Conservation (phyloP, 2,888 invertebrate species). For the Lapara coniferarum region DNA sequence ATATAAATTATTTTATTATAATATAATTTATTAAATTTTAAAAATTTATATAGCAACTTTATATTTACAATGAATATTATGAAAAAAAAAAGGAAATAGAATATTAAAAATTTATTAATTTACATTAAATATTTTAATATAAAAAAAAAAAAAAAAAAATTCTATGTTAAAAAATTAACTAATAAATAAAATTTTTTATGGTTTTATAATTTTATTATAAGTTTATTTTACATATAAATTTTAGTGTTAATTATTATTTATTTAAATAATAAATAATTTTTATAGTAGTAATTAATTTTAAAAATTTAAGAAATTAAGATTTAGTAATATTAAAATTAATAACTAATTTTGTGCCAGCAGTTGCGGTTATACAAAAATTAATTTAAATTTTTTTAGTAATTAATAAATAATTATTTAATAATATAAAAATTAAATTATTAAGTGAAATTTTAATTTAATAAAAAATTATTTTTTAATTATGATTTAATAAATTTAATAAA, state of each 20-base stretch:
- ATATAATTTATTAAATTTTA: too few species aligned
- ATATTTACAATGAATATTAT: too few species aligned
- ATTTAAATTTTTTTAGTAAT: conserved; percentile 80
- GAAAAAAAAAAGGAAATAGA: too few species aligned
- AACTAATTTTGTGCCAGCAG: conserved; percentile 88
- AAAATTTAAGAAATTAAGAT: conserved; percentile 85
- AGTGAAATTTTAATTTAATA: conserved; percentile 84
- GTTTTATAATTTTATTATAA: conserved; percentile 75
- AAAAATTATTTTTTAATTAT: conserved; percentile 58
- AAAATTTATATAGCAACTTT: too few species aligned
- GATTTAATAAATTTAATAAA: conserved; percentile 71
- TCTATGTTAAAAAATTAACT: too few species aligned
- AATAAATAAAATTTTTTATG: conserved; percentile 82
- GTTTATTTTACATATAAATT: conserved; percentile 84
- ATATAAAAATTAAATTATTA: conserved; percentile 75
- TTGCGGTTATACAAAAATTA: conserved; percentile 87
- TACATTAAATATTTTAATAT: too few species aligned
- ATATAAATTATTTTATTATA: too few species aligned
- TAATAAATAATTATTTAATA: conserved; percentile 61
- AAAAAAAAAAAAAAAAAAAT: too few species aligned
- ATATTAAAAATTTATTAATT: too few species aligned
- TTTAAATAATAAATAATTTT: conserved; percentile 66
- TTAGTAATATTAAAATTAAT: conserved; percentile 84
- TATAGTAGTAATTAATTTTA: conserved; percentile 77
- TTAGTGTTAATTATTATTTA: conserved; percentile 66